Evolutionary conservation across 1,140 invertebrate genomes (phyloP).

Genomic region (Phortica variegata): DNA sequence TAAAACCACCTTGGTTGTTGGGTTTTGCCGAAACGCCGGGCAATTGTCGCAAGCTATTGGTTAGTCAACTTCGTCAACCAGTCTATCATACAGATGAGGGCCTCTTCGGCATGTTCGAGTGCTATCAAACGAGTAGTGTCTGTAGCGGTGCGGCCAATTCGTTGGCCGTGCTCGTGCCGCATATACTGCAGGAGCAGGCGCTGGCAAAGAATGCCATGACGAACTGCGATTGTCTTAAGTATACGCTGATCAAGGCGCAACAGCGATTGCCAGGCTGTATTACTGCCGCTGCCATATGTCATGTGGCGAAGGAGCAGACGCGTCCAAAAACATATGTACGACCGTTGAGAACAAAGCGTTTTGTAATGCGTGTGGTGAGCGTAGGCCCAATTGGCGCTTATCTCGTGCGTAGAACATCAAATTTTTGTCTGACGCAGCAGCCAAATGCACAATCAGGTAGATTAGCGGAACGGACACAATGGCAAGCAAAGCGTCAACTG

Average conservation of each 20-base stretch:
- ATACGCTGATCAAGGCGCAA: conserved; percentile 75
- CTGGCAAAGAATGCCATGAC: conserved; percentile 76
- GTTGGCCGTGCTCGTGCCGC: conserved; percentile 72
- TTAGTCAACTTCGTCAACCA: conserved; percentile 74
- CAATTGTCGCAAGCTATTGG: conserved; percentile 68
- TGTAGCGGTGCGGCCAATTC: no score
- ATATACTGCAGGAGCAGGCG: conserved; percentile 76
- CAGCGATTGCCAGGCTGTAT: conserved; percentile 71
- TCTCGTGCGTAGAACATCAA: conserved; percentile 59
- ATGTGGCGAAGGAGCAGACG: conserved; percentile 65
- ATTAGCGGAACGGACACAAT: not conserved
- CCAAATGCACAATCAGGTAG: no score
- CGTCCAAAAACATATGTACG: conserved; percentile 57
- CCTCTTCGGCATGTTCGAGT: conserved; percentile 79
- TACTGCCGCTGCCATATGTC: conserved; percentile 71
- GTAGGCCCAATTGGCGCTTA: conserved; percentile 73
- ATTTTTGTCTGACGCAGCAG: conserved; percentile 26
- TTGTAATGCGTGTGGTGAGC: conserved; percentile 67
- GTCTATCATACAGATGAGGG: conserved; percentile 76
- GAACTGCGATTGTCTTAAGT: conserved; percentile 76
- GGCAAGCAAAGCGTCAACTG: conserved; percentile 36
- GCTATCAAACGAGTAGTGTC: no score
- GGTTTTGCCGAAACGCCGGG: conserved; percentile 84
- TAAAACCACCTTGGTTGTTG: conserved; percentile 70
- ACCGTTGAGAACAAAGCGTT: conserved; percentile 59